Conservation (phyloP, 2,797 vertebrate species). For the Simalia tracyae region DNA sequence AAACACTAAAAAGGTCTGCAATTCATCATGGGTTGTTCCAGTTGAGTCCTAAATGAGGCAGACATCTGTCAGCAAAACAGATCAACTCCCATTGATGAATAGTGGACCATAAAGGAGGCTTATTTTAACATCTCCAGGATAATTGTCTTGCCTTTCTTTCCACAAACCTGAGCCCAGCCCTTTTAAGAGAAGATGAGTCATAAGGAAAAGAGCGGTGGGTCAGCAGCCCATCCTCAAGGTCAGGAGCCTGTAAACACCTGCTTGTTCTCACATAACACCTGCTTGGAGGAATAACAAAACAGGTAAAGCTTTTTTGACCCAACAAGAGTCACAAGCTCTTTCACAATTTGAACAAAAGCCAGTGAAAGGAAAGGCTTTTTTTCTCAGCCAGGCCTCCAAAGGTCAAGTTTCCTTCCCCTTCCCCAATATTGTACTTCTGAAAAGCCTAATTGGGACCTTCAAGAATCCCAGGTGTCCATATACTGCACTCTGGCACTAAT, state of each 20-base stretch:
- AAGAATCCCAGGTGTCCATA: conserved; percentile 48
- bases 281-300: conserved; percentile 59
- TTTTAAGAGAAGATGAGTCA: conserved; percentile 63
- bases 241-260: conserved; percentile 71
- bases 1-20: background rate
- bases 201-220: conserved; percentile 64
- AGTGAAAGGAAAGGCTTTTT: conserved; percentile 52
- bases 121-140: conserved; percentile 41
- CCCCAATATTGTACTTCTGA: conserved; percentile 32
- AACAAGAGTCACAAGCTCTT: conserved; percentile 46
- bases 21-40: background rate
- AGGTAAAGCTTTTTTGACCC: conserved; percentile 58
- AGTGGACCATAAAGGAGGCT: conserved; percentile 21
- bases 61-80: conserved; percentile 21
- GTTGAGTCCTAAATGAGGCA: background rate
- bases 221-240: conserved; percentile 64
- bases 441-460: conserved; percentile 60
- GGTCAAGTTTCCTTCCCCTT: conserved; percentile 54
- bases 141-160: conserved; percentile 29
- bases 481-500: background rate
- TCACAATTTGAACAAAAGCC: conserved; percentile 48
- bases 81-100: conserved; percentile 12
- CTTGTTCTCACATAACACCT: conserved; percentile 69
- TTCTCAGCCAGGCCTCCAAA: conserved; percentile 24
- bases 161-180: conserved; percentile 41